phyloP scores from a whole-genome alignment of 2,113 vertebrate species.

The Orientallactaga bullata region DNA sequence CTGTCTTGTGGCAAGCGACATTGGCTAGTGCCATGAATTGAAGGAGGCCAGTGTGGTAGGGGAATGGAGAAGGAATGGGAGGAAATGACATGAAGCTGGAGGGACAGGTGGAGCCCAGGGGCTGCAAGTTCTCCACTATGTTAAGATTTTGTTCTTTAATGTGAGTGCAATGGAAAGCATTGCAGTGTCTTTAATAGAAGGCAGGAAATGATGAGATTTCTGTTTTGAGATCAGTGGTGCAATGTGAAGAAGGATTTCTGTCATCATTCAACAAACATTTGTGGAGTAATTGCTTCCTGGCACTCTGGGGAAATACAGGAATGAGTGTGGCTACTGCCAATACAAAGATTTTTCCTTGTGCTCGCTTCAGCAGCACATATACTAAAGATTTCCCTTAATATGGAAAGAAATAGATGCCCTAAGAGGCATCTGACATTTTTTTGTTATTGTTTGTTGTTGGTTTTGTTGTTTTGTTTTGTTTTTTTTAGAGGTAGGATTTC shows the following conservation, averaged over 20 bases:
- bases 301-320: not conserved
- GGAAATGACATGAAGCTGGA: not conserved
- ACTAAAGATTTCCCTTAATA: not conserved
- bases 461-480: too few species aligned
- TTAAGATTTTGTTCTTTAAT: constrained; percentile 1
- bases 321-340: not conserved
- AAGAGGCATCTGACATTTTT: not conserved
- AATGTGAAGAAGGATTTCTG: constrained; percentile 13
- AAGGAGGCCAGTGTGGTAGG: not conserved
- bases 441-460: too few species aligned
- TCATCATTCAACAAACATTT: constrained; percentile 43
- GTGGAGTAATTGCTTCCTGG: constrained; percentile 24
- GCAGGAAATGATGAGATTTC: constrained; percentile 53
- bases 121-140: not conserved
- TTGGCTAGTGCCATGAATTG: not conserved
- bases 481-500: too few species aligned
- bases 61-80: not conserved
- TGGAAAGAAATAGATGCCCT: constrained; percentile 11
- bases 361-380: too few species aligned
- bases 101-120: not conserved
- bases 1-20: not conserved
- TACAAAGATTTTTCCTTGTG: not conserved
- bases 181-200: constrained; percentile 16
- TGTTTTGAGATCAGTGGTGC: constrained; percentile 27
- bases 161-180: not conserved